Percentiles rank a stretch among this genome's conserved stretches.
These are phyloP conservation scores for Bombus sibiricus DNA, from an alignment of 1,140 invertebrate species.

Conservation along the genomic window DNA sequence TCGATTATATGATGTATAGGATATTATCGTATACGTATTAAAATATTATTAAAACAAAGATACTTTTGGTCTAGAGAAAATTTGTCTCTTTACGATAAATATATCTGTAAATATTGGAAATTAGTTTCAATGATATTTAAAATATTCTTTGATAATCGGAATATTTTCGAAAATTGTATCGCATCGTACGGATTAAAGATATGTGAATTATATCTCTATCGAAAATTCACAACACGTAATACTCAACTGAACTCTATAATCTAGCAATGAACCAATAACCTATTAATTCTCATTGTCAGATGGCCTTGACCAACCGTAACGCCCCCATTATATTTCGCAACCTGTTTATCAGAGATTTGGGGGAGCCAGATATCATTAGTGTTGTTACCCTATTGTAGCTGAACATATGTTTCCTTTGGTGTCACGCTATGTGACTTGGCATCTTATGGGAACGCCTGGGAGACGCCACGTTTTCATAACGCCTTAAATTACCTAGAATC, in stretches of 20 bases:
- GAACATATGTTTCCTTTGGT: slow-evolving; percentile 38
- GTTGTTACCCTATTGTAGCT: not conserved
- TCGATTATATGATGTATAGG: no score
- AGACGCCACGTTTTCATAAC: not conserved
- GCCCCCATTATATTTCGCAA: not conserved
- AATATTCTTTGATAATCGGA: not conserved
- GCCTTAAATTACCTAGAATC: not conserved
- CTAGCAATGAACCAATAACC: not conserved
- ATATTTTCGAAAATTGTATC: not conserved
- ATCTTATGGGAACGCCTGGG: slow-evolving; percentile 14
- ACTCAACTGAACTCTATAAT: not conserved
- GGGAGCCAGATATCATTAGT: not conserved
- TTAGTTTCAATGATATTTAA: not conserved
- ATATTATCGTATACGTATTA: not conserved
- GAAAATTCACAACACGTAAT: not conserved
- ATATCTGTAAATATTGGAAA: not conserved
- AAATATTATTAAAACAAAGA: not conserved
- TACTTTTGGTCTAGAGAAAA: no score
- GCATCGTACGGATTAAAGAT: not conserved
- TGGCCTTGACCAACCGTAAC: not conserved
- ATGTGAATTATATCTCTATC: not conserved
- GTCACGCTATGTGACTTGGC: slow-evolving; percentile 36
- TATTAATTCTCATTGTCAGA: not conserved
- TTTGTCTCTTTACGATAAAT: not conserved
- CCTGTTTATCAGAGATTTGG: not conserved